A percentile compares a stretch with the other conserved stretches of the same genome.
Conservation (phyloP, 2,888 invertebrate genomes). For the Philonicus albiceps region DNA sequence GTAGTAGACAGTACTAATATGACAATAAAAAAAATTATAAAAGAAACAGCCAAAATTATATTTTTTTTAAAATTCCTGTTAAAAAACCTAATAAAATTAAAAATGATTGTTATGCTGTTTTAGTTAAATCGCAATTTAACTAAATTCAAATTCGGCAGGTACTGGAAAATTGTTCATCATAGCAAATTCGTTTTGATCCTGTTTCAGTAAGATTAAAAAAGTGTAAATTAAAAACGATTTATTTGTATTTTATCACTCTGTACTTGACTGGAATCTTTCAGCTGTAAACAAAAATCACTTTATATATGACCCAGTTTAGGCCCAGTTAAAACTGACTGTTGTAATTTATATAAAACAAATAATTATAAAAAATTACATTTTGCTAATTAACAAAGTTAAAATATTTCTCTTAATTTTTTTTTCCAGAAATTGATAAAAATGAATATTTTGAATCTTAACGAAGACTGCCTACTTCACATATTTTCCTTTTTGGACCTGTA, state of each 20-base stretch:
- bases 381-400: neutral
- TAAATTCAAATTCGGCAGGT: neutral
- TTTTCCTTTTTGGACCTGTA: neutral
- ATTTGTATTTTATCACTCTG: no score
- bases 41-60: neutral
- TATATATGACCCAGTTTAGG: no score
- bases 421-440: neutral
- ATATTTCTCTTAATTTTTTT: neutral
- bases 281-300: no score
- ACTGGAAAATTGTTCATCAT: neutral
- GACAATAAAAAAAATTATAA: neutral
- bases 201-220: neutral
- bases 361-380: neutral
- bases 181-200: neutral
- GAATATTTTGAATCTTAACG: slow-evolving; percentile 3
- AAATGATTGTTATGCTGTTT: neutral
- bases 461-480: slow-evolving; percentile 11
- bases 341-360: neutral
- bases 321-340: neutral
- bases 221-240: no score
- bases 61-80: neutral
- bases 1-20: neutral
- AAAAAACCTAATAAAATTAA: neutral
- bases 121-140: neutral
- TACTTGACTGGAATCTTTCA: no score